Evolutionary conservation across 2,797 vertebrate species (phyloP).

Genomic region (Dipus sagitta): DNA sequence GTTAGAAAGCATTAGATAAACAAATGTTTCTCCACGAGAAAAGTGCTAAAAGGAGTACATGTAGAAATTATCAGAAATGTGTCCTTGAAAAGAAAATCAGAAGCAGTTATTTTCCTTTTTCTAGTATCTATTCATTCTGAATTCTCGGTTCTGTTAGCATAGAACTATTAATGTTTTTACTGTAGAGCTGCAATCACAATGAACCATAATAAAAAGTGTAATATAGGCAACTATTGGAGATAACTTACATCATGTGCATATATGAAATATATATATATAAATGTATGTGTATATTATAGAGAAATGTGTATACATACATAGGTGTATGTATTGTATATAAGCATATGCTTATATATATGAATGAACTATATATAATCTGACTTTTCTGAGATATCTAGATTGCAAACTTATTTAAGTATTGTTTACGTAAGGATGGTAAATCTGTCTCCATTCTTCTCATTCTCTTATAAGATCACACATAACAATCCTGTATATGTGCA

Average conservation of each 20-base stretch:
- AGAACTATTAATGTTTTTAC: background rate
- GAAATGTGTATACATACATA: too few relatives aligned
- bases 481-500: background rate
- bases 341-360: background rate
- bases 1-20: background rate
- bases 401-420: background rate
- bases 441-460: background rate
- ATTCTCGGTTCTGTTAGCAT: background rate
- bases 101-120: background rate
- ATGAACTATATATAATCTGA: background rate
- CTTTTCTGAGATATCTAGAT: background rate
- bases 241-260: background rate
- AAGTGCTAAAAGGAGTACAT: background rate
- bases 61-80: background rate
- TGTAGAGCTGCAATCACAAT: background rate
- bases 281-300: too few relatives aligned
- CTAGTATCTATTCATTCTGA: background rate
- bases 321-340: background rate
- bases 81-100: background rate
- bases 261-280: background rate
- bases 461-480: background rate
- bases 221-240: accelerated
- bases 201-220: background rate
- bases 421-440: background rate
- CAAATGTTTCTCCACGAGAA: background rate